Base-by-base conservation (phyloP, 2,797 vertebrate species). In the Peromyscus melanophrys region DNA sequence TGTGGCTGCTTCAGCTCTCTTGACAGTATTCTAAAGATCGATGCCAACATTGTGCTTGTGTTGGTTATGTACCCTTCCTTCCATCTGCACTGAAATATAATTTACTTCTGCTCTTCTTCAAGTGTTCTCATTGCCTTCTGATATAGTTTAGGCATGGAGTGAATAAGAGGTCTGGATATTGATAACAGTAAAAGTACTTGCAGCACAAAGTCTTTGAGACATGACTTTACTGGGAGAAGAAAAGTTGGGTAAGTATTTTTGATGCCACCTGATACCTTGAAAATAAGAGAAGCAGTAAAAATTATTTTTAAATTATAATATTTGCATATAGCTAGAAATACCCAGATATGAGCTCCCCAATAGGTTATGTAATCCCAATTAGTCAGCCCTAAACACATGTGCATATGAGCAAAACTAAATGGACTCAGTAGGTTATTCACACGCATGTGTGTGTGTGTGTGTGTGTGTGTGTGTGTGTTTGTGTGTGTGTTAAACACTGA, bases 41-140 rank as follows among this genome's bases (percentile, higher is more conserved):
- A 37, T 91, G 55, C 31, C 89, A 81, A 92, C 76, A 61, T 16
- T 85, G 40, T 94, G 59, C 84, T 95, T 95, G 59, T 86, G 93
- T 95, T 95, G 40, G n/a, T 86, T 80, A 83, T 29, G 37, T 83
- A n/a, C 7, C 46, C 77, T 94, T 96, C 34, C 37, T 96, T 92
- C 80, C 91, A 90, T 77, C 65, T 95, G 89, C 65, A 77, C 29
- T 87, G 87, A 93, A 90, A 94, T 29, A 59, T 17, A 81, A 37
- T 76, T 94, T 80, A 71, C 75, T 95, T 92, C 61, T 83, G 14
- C 49, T 93, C 92, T 34, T 76, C 83, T 90, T 86, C 83, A 93
- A 95, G 67, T 78, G 69, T 34, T 80, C 63, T 40, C 40, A 49
- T 19, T 71, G 25, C 52, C 52, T 73, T 21, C 34, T 34, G 73